Evolutionary conservation across 2,113 vertebrate genomes (phyloP).

Genomic region (Lagenorhynchus albirostris): DNA sequence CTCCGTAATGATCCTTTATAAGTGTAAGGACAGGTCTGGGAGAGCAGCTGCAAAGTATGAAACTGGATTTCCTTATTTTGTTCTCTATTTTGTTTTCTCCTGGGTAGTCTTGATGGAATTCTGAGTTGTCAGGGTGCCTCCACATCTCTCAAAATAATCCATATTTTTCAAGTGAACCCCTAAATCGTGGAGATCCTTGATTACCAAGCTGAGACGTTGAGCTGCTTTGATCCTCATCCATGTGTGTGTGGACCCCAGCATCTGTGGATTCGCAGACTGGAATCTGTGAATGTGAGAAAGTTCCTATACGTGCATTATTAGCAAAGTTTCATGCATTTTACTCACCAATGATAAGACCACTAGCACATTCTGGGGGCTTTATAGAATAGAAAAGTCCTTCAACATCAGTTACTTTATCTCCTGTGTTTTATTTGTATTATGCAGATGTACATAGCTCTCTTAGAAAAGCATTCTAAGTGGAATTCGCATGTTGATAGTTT

Average conservation of each 20-base stretch:
- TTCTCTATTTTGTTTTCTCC: background rate
- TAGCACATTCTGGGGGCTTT: background rate
- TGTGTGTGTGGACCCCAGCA: accelerated
- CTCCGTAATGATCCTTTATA: background rate
- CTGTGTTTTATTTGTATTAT: background rate
- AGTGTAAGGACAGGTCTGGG: background rate
- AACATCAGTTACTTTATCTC: background rate
- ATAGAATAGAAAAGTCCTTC: background rate
- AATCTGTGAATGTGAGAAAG: background rate
- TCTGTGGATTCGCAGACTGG: background rate
- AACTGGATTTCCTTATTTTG: background rate
- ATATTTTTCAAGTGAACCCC: background rate
- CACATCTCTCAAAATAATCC: background rate
- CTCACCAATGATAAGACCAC: background rate
- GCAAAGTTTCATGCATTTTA: background rate
- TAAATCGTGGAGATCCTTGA: background rate
- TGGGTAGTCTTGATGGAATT: background rate
- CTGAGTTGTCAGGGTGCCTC: background rate
- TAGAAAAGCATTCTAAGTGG: background rate
- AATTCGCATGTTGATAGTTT: background rate
- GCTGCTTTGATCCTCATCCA: background rate
- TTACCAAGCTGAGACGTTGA: background rate
- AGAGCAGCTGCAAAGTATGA: background rate
- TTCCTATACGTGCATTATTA: background rate
- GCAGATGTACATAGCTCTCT: background rate